Evolutionary conservation across 2,888 invertebrate species (phyloP), one percentile per base, ranked within the genome.

Genomic region (Lymantria monacha): DNA sequence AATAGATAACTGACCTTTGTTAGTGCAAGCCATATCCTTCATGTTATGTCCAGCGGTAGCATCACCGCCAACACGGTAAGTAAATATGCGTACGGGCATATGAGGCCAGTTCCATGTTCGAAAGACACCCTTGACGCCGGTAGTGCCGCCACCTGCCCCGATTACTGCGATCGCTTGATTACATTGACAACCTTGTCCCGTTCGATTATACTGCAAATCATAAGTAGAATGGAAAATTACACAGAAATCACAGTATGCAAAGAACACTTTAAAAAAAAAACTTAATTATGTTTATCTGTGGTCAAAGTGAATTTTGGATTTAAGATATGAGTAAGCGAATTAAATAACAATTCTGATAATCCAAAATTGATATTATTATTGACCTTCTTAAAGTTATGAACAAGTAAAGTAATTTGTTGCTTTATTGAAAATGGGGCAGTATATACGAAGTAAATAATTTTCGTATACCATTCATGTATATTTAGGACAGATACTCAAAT

Each of bases 91-190:
- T 33, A 99, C 97, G 55, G 98, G 96, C 94, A 96, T 95, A 70
- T 98, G 97, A 0, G 97, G 97, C 94, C 95, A 96, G 88, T 99
- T 99, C 92, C 97, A 97, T 48, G 93, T 92, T 63, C 93, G 91
- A 74, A 94, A 93, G 57, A 94, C 93, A 0, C 94, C 93, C 64
- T 92, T 92, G 9, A 94, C 93, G 0, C 93, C 93, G 41, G 88
- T 92, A 1, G 97, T 95, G 10, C 98, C 97, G 15, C 98, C 98
- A 65, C 98, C 97, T 0, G 99, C 98, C 56, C 99, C 96, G 49
- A 99, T 89, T 95, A 99, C 98, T 49, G 99, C 98, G 55, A 99
- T 98, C 1, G 98, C 99, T 87, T 98, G 98, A 91, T 99, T 99
- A 80, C 99, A 99, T 76, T 98, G 97, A 70, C 97, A 96, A 5